A percentile compares a stretch with the other conserved stretches of the same genome.
Evolutionary conservation across 2,888 invertebrate species (phyloP).

Genomic region (Heliconius ethilla): DNA sequence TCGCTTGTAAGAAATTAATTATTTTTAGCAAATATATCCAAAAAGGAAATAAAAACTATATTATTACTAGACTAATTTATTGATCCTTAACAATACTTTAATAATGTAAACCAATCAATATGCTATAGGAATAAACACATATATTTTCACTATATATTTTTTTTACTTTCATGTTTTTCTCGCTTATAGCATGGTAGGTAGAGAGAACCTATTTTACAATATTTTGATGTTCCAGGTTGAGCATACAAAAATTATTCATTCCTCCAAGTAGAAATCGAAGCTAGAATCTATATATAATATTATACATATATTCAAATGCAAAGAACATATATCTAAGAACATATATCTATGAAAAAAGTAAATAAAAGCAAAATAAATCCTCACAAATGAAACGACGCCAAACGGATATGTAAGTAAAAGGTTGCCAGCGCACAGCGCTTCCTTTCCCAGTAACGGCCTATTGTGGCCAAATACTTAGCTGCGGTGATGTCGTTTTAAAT

Average conservation of each 20-base stretch:
- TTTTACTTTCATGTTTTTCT: no score
- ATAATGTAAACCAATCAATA: no score
- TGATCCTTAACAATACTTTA: no score
- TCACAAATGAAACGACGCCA: conserved; percentile 9
- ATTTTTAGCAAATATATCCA: no score
- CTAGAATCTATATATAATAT: background rate
- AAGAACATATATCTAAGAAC: background rate
- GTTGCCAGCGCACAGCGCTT: conserved; percentile 22
- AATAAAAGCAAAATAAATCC: conserved; percentile 13
- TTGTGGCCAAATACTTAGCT: conserved; percentile 24
- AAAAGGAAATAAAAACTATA: no score
- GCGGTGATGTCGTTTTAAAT: conserved; percentile 7
- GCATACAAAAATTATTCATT: background rate
- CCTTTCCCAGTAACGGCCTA: conserved; percentile 12
- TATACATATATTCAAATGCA: background rate
- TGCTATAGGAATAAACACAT: no score
- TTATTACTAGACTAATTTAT: no score
- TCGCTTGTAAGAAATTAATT: background rate
- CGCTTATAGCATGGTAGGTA: no score
- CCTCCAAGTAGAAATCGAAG: background rate
- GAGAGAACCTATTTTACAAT: no score
- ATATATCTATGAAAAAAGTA: conserved; percentile 12
- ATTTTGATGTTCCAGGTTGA: no score
- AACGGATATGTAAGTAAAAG: conserved; percentile 19
- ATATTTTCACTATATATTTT: no score